Base-by-base conservation (phyloP, 2,113 vertebrate genomes). In the Oncorhynchus keta region DNA sequence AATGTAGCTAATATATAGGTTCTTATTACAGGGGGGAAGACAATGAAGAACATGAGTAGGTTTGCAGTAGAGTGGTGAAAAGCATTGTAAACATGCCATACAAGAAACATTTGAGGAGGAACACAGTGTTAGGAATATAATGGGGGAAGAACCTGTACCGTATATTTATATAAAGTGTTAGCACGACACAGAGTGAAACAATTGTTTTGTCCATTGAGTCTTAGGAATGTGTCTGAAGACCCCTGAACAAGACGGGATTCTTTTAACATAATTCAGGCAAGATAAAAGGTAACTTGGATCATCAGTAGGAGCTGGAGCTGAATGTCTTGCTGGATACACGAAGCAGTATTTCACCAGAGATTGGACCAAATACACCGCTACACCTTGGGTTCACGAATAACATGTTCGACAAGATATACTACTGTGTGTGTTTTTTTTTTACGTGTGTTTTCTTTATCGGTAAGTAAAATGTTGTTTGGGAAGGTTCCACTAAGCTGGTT, bases 181-280 rank as follows among this genome's bases (percentile, higher is more conserved):
- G 59, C 59, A 62, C n/a, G 9, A 62, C n/a, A 62, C 59, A 62
- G 59, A 62, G n/a, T 62, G 2, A n/a, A 62, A 24, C 8, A 0
- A 28, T 28, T 5, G 24, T 24, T 22, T n/a, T 20, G 6, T 68
- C 3, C 18, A 68, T 68, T 39, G 2, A 7, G 87, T 83, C 77
- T 76, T 68, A 18, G 14, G 26, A 35, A 12, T 18, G 5, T 78
- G 79, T 88, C 87, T 85, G 79, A 83, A 85, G 87, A 83, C 82
- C 88, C 83, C 30, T 83, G 88, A 90, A 87, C 86, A 81, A 92
- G 90, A 91, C 84, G 89, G 81, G 86, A 80, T 84, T 85, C 82
- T 85, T 75, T n/a, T 84, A 89, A 86, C 79, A 86, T 68, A 70
- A 70, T 84, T 90, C 73, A 82, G 79, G 75, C 77, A 65, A 83